phyloP scores from a whole-genome alignment of 1,140 invertebrate species.

The Portunus trituberculatus region DNA sequence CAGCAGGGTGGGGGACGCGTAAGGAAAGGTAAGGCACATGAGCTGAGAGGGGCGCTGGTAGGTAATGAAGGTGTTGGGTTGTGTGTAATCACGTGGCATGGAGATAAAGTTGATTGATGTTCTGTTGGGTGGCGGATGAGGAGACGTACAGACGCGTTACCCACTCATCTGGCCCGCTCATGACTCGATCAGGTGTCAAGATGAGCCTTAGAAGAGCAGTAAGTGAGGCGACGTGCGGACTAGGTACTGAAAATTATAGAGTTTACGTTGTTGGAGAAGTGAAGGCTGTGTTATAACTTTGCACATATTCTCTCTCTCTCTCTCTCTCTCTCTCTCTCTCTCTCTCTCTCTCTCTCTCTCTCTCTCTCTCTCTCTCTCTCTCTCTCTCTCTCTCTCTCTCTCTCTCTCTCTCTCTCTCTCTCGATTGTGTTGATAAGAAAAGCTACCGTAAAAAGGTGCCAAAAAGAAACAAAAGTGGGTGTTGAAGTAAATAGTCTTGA shows the following conservation, averaged over 20 bases:
- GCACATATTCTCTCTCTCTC: background rate
- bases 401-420: too few species aligned
- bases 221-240: background rate
- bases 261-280: too few species aligned
- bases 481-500: too few species aligned
- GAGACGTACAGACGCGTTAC: background rate
- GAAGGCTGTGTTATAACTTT: background rate
- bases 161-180: background rate
- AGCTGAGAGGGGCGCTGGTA: background rate
- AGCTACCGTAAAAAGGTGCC: too few species aligned
- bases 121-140: background rate
- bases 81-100: background rate
- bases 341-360: slow-evolving; percentile 17
- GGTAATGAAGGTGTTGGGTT: background rate
- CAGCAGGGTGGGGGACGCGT: background rate
- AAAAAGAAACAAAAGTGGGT: too few species aligned
- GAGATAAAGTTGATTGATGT: background rate
- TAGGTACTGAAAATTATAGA: too few species aligned
- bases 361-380: slow-evolving; percentile 17
- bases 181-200: background rate
- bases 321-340: background rate
- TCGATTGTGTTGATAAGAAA: too few species aligned
- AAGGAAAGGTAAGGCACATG: background rate
- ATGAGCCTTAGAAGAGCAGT: background rate
- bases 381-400: background rate